Evolutionary conservation across 23 tunicate species (phyloP).

Genomic region (Trididemnum miniatum): DNA sequence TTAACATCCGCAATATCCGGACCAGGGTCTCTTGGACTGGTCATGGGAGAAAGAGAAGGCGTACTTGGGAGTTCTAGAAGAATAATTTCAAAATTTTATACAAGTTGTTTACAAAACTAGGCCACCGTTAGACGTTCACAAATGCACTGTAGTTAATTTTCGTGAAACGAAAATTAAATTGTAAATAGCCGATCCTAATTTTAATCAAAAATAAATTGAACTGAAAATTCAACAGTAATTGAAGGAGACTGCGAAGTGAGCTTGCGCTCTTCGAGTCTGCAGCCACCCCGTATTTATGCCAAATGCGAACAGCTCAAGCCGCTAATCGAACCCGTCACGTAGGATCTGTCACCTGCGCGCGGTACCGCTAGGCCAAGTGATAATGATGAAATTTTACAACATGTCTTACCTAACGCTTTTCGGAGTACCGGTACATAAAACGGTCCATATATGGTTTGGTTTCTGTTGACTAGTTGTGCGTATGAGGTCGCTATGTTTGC

Average conservation of each 20-base stretch:
- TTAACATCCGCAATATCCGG: constrained; percentile 1
- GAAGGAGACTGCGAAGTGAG: no score
- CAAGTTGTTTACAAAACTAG: not conserved
- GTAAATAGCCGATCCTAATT: no score
- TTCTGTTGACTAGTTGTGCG: constrained; percentile 52
- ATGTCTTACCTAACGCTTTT: constrained; percentile 42
- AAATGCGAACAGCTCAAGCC: no score
- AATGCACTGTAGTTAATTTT: no score
- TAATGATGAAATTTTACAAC: no score
- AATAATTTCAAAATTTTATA: not conserved
- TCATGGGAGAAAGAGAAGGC: not conserved
- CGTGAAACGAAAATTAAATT: no score
- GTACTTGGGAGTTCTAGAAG: constrained; percentile 18
- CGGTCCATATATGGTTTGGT: constrained; percentile 68
- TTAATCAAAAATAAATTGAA: not conserved
- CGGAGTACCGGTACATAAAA: constrained; percentile 51
- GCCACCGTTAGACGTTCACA: not conserved
- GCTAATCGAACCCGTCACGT: no score
- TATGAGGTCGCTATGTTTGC: constrained; percentile 9
- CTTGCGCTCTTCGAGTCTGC: no score
- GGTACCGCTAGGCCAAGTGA: no score
- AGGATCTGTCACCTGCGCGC: no score
- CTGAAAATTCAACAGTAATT: no score
- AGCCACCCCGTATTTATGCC: no score
- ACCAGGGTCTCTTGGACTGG: not conserved